A percentile compares a stretch with the other conserved stretches of the same genome.
These are phyloP conservation scores for Rhodinocichla rosea DNA, from an alignment of 2,113 vertebrate genomes.

Conservation along the genomic window DNA sequence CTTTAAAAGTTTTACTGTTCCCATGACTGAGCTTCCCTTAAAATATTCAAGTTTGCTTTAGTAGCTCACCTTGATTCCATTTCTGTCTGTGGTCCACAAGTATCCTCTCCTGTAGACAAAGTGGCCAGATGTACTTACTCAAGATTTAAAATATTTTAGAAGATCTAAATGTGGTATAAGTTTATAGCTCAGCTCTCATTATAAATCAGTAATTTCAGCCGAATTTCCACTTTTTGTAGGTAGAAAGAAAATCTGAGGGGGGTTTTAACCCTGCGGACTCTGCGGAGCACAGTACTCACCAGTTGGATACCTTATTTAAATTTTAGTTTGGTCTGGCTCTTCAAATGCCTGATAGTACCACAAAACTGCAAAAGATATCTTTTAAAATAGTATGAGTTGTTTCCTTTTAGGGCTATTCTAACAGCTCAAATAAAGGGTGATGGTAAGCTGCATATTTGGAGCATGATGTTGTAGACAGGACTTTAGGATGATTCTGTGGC, in stretches of 20 bases:
- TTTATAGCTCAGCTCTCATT: not conserved
- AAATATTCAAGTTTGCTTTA: constrained; percentile 61
- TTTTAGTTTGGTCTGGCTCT: not conserved
- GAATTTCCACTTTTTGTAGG: not conserved
- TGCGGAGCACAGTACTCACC: not conserved
- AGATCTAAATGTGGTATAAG: not conserved
- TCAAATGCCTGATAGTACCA: not conserved
- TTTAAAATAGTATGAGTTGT: not conserved
- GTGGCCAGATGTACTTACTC: not conserved
- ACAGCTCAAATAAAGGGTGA: not conserved
- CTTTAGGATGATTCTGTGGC: not conserved
- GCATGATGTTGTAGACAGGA: not conserved
- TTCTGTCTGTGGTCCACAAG: not conserved
- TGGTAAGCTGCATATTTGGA: not conserved
- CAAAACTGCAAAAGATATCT: not conserved
- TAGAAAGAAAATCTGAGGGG: not conserved
- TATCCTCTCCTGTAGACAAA: not conserved
- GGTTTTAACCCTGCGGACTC: not conserved
- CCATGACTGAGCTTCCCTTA: constrained; percentile 70
- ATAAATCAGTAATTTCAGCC: not conserved
- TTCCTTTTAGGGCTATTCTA: not conserved
- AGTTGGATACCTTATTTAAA: not conserved
- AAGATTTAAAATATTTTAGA: not conserved
- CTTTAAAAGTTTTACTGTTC: constrained; percentile 75
- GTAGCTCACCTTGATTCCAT: constrained; percentile 22